Conservation (phyloP, 1,140 invertebrate species). For the Drosophila bocki region DNA sequence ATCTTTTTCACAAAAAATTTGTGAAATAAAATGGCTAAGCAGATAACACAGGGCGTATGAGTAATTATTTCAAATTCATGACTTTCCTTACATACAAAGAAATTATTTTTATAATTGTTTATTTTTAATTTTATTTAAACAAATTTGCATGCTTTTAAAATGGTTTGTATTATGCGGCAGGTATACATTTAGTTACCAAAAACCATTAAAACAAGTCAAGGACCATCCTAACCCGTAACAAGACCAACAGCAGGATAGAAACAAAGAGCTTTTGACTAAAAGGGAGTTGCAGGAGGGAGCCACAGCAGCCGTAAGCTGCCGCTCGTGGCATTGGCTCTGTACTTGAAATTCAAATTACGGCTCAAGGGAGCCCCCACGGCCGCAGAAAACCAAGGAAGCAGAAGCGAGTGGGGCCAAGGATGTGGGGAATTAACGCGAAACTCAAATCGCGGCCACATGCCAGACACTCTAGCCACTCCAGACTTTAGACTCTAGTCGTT, state of each 20-base stretch:
- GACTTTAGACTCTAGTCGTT: neutral
- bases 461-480: conserved; percentile 20
- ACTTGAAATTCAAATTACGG: conserved; percentile 77
- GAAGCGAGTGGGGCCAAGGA: conserved; percentile 3
- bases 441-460: conserved; percentile 41
- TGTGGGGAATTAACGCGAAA: conserved; percentile 40
- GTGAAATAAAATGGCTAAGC: neutral
- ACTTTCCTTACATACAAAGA: neutral
- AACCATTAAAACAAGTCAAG: neutral
- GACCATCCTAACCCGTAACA: conserved; percentile 6
- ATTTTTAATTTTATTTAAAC: neutral
- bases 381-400: neutral
- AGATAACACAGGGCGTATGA: conserved; percentile 10
- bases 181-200: neutral
- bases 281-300: conserved; percentile 1
- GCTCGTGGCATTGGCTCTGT: conserved; percentile 46
- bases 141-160: neutral
- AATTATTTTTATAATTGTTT: neutral
- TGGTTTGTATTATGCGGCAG: too few relatives aligned
- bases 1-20: too few relatives aligned
- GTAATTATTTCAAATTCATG: neutral
- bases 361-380: conserved; percentile 50
- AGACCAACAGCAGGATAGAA: conserved; percentile 46
- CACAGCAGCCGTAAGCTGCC: conserved; percentile 8
- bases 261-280: conserved; percentile 33